Base-by-base conservation (phyloP, 2,888 invertebrate genomes). In the Rhagium mordax region DNA sequence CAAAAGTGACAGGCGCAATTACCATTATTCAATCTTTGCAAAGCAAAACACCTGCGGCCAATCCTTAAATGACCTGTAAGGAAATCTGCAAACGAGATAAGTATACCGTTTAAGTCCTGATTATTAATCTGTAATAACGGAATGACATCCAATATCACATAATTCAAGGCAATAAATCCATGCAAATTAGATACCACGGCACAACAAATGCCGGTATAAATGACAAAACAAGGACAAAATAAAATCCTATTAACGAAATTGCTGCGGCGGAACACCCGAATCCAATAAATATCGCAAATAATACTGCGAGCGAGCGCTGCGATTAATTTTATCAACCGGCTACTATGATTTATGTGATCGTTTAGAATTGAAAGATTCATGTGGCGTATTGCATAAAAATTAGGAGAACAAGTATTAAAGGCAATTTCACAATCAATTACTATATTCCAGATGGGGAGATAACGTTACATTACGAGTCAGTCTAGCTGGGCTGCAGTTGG, bases 281-380 rank as follows among this genome's bases (percentile, higher is more conserved):
- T 60, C 70, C 59, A 70, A 70, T 70, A 61, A 70, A 61, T 61
- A 61, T 33, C 13, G 60, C 49, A 21, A 49, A 70, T 70, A 60
- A 51, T 27, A 49, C 60, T 21, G 41, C 13, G 41, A 33, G 10
- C 33, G 33, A 41, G 13, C n/a, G n/a, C 33, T 18, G 65, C 53
- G 53, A 65, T 65, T 64, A 64, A 64, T 64, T 64, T 64, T 64
- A 64, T 64, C 64, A 64, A 64, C 49, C 18, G 18, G 49, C 27
- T 24, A 24, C 24, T 49, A 64, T 51, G 49, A 61, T 61, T 61
- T 61, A 61, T 61, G n/a, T 20, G 61, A 61, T 60, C 29, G 59
- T 33, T 33, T 60, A 33, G 33, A 33, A 60, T 60, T 60, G 59
- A 60, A 60, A 60, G 41, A 61, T 61, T 47, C 61, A 48, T 47